Evolutionary conservation across 2,888 invertebrate species (phyloP), one percentile per base, ranked within the genome.

Genomic region (Tachina grossa): DNA sequence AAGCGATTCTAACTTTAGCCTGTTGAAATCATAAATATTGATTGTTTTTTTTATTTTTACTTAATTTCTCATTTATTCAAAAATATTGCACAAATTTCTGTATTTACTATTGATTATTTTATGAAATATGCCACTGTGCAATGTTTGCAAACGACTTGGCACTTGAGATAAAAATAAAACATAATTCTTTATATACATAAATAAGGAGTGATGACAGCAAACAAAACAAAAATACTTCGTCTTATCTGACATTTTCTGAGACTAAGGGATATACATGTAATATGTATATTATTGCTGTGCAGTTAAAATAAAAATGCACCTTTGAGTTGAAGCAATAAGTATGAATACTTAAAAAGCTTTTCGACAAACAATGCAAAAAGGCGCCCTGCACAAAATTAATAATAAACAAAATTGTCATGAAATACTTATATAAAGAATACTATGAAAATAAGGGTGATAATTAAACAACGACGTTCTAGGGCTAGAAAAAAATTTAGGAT

Each of bases 201-300:
- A 31, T 31, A 31, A 31, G 31, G 31, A 31, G 31, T 31, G 31
- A 31, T 31, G 16, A 61, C 41, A 45, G 22, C 22, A 63, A 63
- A n/a, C n/a, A n/a, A 3, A 19, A 13, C 4, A 61, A 53, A 61
- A 53, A 55, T 9, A 43, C 11, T 2, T 11, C 31, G 13, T 13
- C 68, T 68, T 78, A 83, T 10, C 22, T 78, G 14, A 47, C 72
- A 83, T 51, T 74, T 31, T 59, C 53, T 5, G 8, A 57, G 72
- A 49, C 65, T 74, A 31, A 74, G 66, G 43, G n/a, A 31, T 31
- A 31, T 31, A 31, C 6, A 31, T 31, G 6, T 31, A 6, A 31
- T 31, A 31, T 31, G 31, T 31, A 47, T 72, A 1, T 63, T 72
- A 1, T 63, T 76, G 19, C 43, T 65, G 9, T 76, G 43, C 11